phyloP scores from a whole-genome alignment of 2,113 vertebrate genomes.

The Megalops atlanticus region DNA sequence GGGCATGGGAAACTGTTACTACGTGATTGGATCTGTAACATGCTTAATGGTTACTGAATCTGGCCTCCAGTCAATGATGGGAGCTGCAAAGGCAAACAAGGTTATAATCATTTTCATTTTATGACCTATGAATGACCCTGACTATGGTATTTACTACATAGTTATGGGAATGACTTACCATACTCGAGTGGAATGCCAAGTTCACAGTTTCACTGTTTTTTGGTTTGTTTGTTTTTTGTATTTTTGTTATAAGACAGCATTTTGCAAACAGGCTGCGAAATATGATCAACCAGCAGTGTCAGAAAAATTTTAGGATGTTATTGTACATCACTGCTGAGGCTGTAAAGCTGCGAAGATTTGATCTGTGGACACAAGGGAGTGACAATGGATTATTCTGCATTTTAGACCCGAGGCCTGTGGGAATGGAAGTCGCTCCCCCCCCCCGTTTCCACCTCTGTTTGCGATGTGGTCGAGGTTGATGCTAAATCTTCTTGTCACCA shows the following conservation, averaged over 20 bases:
- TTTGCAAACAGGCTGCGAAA: not conserved
- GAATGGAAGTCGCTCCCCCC: not conserved
- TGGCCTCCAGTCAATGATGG: not conserved
- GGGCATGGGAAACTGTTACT: not conserved
- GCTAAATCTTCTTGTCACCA: slow-evolving; percentile 6
- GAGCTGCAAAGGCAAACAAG: not conserved
- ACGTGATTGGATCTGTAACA: not conserved
- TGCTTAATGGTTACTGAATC: too few species aligned
- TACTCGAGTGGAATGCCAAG: not conserved
- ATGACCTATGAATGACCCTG: too few species aligned
- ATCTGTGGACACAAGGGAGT: not conserved
- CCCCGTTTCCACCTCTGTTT: not conserved
- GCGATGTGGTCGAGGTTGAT: not conserved
- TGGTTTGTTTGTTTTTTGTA: not conserved
- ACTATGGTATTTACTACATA: not conserved
- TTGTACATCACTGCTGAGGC: not conserved
- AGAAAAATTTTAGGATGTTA: not conserved
- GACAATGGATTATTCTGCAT: not conserved
- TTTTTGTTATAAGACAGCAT: not conserved
- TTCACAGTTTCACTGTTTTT: not conserved
- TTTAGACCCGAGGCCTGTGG: not conserved
- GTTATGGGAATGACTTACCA: not conserved
- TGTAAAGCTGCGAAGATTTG: not conserved
- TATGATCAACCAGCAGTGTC: too few species aligned
- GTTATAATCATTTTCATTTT: too few species aligned